Evolutionary conservation across 2,888 invertebrate species (phyloP).

Genomic region (Caprella mutica): DNA sequence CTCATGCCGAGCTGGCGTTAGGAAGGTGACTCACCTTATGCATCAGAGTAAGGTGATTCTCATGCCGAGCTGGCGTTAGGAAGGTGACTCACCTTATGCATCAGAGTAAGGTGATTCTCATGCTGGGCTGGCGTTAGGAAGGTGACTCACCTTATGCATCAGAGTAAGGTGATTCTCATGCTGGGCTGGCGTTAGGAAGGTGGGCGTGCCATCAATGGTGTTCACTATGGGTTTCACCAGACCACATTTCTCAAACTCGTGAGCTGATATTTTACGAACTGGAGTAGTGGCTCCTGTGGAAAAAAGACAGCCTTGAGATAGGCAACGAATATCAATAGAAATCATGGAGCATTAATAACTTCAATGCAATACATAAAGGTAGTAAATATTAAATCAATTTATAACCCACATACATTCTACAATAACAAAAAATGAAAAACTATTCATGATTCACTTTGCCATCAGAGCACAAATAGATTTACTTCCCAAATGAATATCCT

Average conservation of each 20-base stretch:
- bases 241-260: conserved; percentile 89
- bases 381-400: not conserved
- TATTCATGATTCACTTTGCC: not conserved
- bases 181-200: conserved; percentile 53
- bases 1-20: too few relatives aligned
- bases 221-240: conserved; percentile 84
- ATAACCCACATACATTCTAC: not conserved
- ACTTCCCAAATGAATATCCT: not conserved
- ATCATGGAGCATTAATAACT: not conserved
- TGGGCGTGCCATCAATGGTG: conserved; percentile 85
- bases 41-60: conserved; percentile 14
- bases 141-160: conserved; percentile 46
- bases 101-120: conserved; percentile 14
- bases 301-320: not conserved
- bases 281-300: conserved; percentile 51
- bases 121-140: conserved; percentile 50
- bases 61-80: conserved; percentile 43
- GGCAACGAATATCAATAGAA: too few relatives aligned
- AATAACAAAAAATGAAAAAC: not conserved
- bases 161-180: conserved; percentile 21
- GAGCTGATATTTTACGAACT: conserved; percentile 83
- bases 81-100: conserved; percentile 55
- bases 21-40: too few relatives aligned
- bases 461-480: not conserved
- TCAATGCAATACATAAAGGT: not conserved